Base-by-base conservation (phyloP, 2,113 vertebrate species). In the Bos javanicus region DNA sequence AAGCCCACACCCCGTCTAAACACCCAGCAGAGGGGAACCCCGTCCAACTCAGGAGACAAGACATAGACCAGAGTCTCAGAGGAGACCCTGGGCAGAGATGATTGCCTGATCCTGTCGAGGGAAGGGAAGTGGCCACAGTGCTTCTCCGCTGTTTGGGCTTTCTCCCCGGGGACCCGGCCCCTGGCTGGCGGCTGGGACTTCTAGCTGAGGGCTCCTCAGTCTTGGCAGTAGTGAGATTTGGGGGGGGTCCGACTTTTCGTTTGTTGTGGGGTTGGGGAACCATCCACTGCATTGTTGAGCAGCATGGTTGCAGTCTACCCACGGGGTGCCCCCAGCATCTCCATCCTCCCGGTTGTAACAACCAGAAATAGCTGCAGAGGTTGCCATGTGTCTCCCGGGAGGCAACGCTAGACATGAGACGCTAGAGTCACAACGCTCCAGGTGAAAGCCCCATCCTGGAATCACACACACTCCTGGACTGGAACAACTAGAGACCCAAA, bases 101-200 rank as follows among this genome's bases (percentile, higher is more conserved):
- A 2, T 5, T 36, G 15, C 30, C 50, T 54, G 16, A 10, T 60
- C 8, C 5, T 10, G 36, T 11, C 2, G 26, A 89, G 64, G 11
- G 13, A 48, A 11, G n/a, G 30, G 1, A 26, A 26, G 48, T 4
- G 3, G 19, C 14, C 23, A 1, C 10, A 1, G 48, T 2, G 43
- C 4, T 33, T 59, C 54, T 46, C 11, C 5, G 12, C 8, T 56
- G 26, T 52, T 14, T 15, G 0, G 8, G 6, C 71, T 1, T 52
- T 50, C 19, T 33, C 12, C 30, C 7, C 21, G 2, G 5, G 25
- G 48, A 43, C 57, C 25, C 0, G 16, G 46, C 78, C 13, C 21
- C 26, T 59, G 7, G 26, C 21, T 0, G 0, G 33, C 12, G 33
- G 28, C 23, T 39, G 33, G 54, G 8, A 30, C 46, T 64, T 9